Evolutionary conservation across 37 sponge, comb jelly and placozoan genomes (phyloP), one percentile per base, ranked within the genome.

Genomic region (Aphrocallistes beatrix): DNA sequence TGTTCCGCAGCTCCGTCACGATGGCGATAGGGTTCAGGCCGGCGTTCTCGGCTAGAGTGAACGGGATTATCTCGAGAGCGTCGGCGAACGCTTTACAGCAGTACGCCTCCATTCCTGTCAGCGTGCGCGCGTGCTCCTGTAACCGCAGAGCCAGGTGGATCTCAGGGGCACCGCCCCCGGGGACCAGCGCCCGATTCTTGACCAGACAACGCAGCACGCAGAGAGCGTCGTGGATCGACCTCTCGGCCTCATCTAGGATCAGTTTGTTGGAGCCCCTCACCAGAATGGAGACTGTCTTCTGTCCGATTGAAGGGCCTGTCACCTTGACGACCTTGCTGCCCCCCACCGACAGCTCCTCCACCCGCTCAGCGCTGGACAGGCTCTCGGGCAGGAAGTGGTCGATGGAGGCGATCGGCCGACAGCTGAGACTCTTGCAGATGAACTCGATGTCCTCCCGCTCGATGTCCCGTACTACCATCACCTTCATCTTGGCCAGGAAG

Each of bases 111-210:
- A 95, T 92, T n/a, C 99, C 99, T 28, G 89, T 89, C 51, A 98
- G 90, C 0, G 92, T 90, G 51, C 91, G 90, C 1, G 99, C 89
- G 86, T 94, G 88, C 69, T 95, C 94, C 88, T 89, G 85, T 83
- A 98, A 82, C 0, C 91, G 60, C 37, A 92, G 90, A 10, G 96
- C 89, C 51, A 98, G 87, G 81, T 98, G 96, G 19, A 88, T 95
- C 86, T 98, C 99, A 28, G 99, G 99, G 30, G 99, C 99, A 1
- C 99, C 99, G 30, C 99, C 99, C 0, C 99, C 99, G 16, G 99
- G 94, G 36, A 98, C 92, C 39, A 98, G 85, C 28, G 92, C 94
- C 38, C 96, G 88, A 37, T 92, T 98, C 89, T 98, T 98, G 21
- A 98, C 99, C 1, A 98, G 89, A 85, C 96, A 98, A 23, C 99